Evolutionary conservation across 2,113 vertebrate species (phyloP).

Genomic region (Acrocephalus arundinaceus): DNA sequence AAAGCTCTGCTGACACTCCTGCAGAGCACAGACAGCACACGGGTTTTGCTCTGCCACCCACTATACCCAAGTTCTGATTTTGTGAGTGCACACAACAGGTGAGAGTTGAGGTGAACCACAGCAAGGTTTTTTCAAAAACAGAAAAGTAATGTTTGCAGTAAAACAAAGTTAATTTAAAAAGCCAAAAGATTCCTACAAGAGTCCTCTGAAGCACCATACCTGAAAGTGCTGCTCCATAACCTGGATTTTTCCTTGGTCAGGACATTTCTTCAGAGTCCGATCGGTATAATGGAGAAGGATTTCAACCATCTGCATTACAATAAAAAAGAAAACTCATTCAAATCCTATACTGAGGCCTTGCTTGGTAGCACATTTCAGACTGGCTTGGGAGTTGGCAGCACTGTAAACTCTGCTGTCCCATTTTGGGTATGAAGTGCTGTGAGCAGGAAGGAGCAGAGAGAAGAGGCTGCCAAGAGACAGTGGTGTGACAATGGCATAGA

Average conservation of each 20-base stretch:
- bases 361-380: not conserved
- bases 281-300: conserved; percentile 91
- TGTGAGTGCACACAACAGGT: not conserved
- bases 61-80: not conserved
- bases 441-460: not conserved
- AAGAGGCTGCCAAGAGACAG: not conserved
- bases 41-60: not conserved
- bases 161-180: not conserved
- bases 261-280: conserved; percentile 89
- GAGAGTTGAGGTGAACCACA: not conserved
- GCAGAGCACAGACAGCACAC: not conserved
- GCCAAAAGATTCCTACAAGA: not conserved
- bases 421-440: not conserved
- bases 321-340: not conserved
- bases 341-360: not conserved
- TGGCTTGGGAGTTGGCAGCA: not conserved
- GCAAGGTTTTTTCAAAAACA: not conserved
- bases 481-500: not conserved
- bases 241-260: conserved; percentile 94
- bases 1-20: not conserved
- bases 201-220: conserved; percentile 61
- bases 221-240: conserved; percentile 96
- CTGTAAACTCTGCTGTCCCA: not conserved
- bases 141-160: not conserved
- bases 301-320: conserved; percentile 87